Percentiles rank a stretch among this genome's conserved stretches.
phyloP scores from a whole-genome alignment of 1,140 invertebrate species.

The Elysia chlorotica region DNA sequence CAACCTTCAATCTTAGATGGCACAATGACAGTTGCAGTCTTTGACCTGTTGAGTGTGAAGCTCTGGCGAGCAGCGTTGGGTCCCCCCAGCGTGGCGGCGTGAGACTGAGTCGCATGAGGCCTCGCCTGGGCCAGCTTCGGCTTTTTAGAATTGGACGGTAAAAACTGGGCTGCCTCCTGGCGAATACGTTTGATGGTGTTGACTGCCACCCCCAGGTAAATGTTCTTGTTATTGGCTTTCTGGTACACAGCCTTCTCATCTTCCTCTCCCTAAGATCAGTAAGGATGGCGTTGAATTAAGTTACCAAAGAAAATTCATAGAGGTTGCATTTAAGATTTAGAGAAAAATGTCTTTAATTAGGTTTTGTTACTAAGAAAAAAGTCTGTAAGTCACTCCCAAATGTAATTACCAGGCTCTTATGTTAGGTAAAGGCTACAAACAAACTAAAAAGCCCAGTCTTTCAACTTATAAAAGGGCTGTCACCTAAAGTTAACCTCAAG shows the following conservation, averaged over 20 bases:
- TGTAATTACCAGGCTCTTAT: too few species aligned
- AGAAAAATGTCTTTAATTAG: too few species aligned
- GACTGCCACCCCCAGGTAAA: conserved; percentile 85
- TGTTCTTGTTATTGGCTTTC: conserved; percentile 76
- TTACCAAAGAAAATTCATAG: too few species aligned
- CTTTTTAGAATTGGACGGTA: conserved; percentile 23
- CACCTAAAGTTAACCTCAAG: too few species aligned
- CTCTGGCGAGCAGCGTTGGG: conserved; percentile 69
- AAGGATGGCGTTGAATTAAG: too few species aligned
- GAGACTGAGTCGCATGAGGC: conserved; percentile 60
- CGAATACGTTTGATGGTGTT: conserved; percentile 74
- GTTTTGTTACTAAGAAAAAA: too few species aligned
- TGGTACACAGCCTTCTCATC: conserved; percentile 81
- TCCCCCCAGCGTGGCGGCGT: conserved; percentile 71
- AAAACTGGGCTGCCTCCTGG: conserved; percentile 35
- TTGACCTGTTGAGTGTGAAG: conserved; percentile 67
- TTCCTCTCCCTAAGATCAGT: conserved; percentile 59
- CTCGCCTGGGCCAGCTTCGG: neutral
- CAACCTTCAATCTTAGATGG: neutral
- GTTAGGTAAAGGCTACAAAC: too few species aligned
- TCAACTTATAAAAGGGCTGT: too few species aligned
- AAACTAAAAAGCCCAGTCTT: too few species aligned
- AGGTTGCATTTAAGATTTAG: too few species aligned
- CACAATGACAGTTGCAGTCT: neutral
- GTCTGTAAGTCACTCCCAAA: too few species aligned